Percentiles rank a stretch among this genome's conserved stretches.
phyloP scores from a whole-genome alignment of 2,888 invertebrate genomes.

The Cephus pulcher region DNA sequence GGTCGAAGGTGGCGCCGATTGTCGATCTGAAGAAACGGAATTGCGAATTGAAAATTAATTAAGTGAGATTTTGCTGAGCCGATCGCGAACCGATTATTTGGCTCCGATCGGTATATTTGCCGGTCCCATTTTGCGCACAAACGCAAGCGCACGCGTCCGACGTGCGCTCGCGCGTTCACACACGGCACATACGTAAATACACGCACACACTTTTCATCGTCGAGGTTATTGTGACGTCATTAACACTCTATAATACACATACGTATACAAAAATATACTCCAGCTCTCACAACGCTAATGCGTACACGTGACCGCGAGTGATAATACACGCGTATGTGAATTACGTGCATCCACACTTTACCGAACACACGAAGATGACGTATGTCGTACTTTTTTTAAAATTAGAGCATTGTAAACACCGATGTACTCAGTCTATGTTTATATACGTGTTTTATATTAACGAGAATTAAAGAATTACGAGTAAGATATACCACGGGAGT shows the following conservation, averaged over 20 bases:
- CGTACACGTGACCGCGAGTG: neutral
- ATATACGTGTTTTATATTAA: constrained; percentile 66
- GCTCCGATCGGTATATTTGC: neutral
- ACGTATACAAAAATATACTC: neutral
- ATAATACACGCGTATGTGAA: neutral
- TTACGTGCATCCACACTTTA: neutral
- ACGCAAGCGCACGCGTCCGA: neutral
- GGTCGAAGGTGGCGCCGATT: neutral
- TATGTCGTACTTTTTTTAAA: constrained; percentile 49
- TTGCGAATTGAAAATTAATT: constrained; percentile 1
- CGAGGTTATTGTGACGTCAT: neutral
- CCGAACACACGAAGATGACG: constrained; percentile 21
- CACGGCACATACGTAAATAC: neutral
- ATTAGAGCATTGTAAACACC: constrained; percentile 56
- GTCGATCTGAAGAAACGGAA: neutral
- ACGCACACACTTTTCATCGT: neutral
- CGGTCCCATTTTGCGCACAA: constrained; percentile 1
- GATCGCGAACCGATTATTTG: neutral
- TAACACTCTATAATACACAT: neutral
- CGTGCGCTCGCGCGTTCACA: constrained; percentile 5
- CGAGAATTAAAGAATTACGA: constrained; percentile 16
- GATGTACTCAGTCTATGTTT: constrained; percentile 65
- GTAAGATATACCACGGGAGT: neutral
- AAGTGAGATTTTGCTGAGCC: neutral
- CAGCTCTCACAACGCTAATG: neutral